phyloP scores from a whole-genome alignment of 2,888 invertebrate genomes.

The Anthophora plumipes region DNA sequence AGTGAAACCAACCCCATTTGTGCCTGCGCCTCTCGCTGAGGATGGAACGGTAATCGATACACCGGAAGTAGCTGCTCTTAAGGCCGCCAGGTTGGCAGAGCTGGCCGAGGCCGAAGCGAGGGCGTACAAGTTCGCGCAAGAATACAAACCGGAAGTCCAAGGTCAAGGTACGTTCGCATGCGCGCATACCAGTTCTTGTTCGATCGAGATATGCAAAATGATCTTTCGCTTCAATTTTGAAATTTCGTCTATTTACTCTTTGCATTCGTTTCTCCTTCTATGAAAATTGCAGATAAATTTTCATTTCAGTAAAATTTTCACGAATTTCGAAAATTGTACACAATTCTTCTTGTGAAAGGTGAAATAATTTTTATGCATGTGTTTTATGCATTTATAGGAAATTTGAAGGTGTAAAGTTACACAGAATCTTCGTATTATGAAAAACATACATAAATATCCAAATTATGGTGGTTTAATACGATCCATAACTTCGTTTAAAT shows the following conservation, averaged over 20 bases:
- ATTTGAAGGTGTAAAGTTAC: too few species aligned
- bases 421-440: not conserved
- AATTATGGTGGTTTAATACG: too few species aligned
- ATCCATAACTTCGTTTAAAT: too few species aligned
- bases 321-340: not conserved
- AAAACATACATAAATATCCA: too few species aligned
- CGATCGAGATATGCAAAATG: not conserved
- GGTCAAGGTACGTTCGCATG: slow-evolving; percentile 66
- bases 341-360: too few species aligned
- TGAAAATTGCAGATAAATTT: too few species aligned
- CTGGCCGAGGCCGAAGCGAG: slow-evolving; percentile 83
- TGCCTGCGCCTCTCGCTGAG: slow-evolving; percentile 82
- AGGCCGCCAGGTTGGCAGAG: slow-evolving; percentile 81
- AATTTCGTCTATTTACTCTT: too few species aligned
- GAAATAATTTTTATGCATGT: not conserved
- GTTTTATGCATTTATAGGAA: too few species aligned
- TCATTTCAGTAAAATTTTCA: too few species aligned
- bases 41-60: slow-evolving; percentile 83
- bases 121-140: slow-evolving; percentile 78
- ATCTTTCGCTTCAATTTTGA: not conserved
- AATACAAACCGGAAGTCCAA: slow-evolving; percentile 50
- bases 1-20: slow-evolving; percentile 71
- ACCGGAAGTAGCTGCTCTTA: slow-evolving; percentile 83
- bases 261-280: too few species aligned
- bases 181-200: not conserved